Conservation (phyloP, 2,888 invertebrate species). For the Tetranychus truncatus region DNA sequence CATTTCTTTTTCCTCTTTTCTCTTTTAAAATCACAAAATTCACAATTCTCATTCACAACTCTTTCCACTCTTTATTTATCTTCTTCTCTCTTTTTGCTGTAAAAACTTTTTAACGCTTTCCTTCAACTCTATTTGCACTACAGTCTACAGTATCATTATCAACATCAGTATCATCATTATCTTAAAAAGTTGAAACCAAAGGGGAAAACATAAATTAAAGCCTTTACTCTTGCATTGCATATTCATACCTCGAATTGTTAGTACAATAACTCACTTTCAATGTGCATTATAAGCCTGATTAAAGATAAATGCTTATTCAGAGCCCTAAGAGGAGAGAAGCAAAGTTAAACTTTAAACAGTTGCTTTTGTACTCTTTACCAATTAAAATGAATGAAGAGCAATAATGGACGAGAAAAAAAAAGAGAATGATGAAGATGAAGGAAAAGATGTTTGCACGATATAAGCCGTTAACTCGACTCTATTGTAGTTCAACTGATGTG, state of each 20-base stretch:
- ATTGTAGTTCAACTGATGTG: not conserved
- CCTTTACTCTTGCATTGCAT: not conserved
- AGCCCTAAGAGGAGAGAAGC: not conserved
- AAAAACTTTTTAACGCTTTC: too few species aligned
- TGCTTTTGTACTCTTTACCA: too few species aligned
- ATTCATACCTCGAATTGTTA: not conserved
- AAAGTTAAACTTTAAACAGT: not conserved
- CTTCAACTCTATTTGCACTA: too few species aligned
- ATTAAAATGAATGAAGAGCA: not conserved
- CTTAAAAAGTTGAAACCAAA: too few species aligned
- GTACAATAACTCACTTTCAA: not conserved
- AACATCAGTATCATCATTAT: too few species aligned
- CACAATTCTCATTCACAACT: too few species aligned
- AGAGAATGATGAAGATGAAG: slow-evolving; percentile 7
- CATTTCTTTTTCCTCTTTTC: not conserved
- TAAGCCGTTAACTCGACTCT: not conserved
- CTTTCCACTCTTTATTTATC: too few species aligned
- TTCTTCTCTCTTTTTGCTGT: too few species aligned
- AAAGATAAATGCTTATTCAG: not conserved
- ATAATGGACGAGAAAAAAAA: not conserved
- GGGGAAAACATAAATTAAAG: not conserved
- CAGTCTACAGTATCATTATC: too few species aligned
- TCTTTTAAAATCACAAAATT: not conserved
- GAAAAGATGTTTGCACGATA: not conserved
- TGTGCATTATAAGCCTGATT: not conserved